Evolutionary conservation across 1,140 invertebrate genomes (phyloP).

Genomic region (Brachionus rotundiformis): DNA sequence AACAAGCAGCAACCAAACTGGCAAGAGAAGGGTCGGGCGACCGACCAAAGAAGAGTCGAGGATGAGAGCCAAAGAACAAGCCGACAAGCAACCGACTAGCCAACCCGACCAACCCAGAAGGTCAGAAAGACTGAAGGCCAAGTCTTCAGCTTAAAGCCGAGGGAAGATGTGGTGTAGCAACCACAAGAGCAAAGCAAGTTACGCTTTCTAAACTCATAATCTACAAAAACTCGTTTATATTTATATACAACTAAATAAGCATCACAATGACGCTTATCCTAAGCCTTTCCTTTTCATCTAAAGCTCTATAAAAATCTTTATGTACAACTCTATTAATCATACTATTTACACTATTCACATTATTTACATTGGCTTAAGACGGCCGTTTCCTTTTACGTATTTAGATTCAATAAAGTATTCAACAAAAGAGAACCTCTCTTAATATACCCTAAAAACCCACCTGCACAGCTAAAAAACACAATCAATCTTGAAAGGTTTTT

Average conservation of each 20-base stretch:
- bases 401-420: too few species aligned
- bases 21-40: neutral
- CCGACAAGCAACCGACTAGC: neutral
- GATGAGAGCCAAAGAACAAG: neutral
- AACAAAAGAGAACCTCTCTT: too few species aligned
- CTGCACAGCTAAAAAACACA: too few species aligned
- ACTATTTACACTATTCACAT: too few species aligned
- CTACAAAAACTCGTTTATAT: conserved; percentile 11
- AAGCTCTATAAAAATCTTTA: too few species aligned
- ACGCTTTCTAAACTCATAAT: neutral
- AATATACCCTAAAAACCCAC: too few species aligned
- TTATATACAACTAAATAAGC: neutral
- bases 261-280: neutral
- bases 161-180: conserved; percentile 26
- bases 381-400: too few species aligned
- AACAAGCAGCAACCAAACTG: neutral
- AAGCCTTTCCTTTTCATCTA: too few species aligned
- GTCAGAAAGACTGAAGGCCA: conserved; percentile 14
- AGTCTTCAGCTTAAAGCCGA: neutral
- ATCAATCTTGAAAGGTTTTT: too few species aligned
- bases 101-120: neutral
- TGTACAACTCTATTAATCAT: too few species aligned
- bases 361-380: too few species aligned
- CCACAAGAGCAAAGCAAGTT: conserved; percentile 19
- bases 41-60: neutral